Base-by-base conservation (phyloP, 2,113 vertebrate species). In the Plestiodon gilberti region DNA sequence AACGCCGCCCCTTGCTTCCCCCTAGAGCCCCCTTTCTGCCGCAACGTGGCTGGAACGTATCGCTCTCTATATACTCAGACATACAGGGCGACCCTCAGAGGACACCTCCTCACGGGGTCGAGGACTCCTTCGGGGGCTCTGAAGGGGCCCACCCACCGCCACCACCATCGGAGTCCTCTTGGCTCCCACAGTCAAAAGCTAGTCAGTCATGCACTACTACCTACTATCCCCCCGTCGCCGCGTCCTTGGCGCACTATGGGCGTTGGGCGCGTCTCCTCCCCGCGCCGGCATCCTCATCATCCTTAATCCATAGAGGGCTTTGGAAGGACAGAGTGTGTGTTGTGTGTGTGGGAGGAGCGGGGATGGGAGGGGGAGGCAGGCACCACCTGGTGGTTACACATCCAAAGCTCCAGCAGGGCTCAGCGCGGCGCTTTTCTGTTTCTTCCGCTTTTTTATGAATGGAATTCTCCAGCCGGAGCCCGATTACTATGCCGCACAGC, bases 391-490 rank as follows among this genome's bases (percentile, higher is more conserved):
- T 33, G 74, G 30, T 11, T 11, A 33, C 61, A 28, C 83, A 6
- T n/a, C 74, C 18, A 40, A 30, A 33, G 43, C 43, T 30, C 40
- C 74, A 55, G 74, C 43, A 1, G 38, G 10, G 35, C 6, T 6
- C 17, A 10, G 2, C 5, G 17, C 0, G 7, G 1, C 28, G 0
- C 4, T 8, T 43, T 17, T 30, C n/a, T 3, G 23, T 1, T 14
- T 18, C 57, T 11, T 4, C 38, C 25, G 1, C 6, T 67, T 94
- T 95, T 96, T 96, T 95, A 95, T 96, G 95, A 96, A 96, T 96
- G 95, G 88, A 93, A 92, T 65, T 92, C 93, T 84, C 93, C 93
- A 87, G 79, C 89, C 1, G 85, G 81, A 79, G 62, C 89, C 88
- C 89, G 10, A 93, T 95, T 95, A 93, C 88, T 88, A 93, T 90